Evolutionary conservation across 2,888 invertebrate species (phyloP).

Genomic region (Synanthedon andrenaeformis): DNA sequence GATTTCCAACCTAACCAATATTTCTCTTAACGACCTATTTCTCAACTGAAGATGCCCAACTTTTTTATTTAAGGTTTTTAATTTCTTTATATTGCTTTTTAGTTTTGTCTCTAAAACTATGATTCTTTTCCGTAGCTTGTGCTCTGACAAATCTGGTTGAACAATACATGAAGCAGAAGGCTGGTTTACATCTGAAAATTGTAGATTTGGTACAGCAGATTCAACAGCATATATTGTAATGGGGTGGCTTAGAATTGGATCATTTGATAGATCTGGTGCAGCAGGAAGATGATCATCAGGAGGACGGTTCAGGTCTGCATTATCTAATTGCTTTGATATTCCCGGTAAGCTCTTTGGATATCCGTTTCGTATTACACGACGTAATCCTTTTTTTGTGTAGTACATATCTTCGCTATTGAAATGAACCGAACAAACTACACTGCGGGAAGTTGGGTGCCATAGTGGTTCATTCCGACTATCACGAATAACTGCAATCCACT

Average conservation of each 20-base stretch:
- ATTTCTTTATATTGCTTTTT: constrained; percentile 4
- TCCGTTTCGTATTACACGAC: constrained; percentile 3
- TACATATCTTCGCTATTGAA: constrained; percentile 5
- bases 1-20: not conserved
- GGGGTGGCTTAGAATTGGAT: too few relatives aligned
- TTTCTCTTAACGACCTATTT: constrained; percentile 7
- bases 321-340: constrained; percentile 1
- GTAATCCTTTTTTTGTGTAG: constrained; percentile 5
- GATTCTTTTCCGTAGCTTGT: constrained; percentile 3
- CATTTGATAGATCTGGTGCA: not conserved
- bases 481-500: constrained; percentile 6
- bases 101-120: constrained; percentile 2
- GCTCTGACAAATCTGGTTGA: constrained; percentile 1
- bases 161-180: not conserved
- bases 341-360: constrained; percentile 4
- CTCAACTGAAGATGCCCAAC: constrained; percentile 5
- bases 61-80: constrained; percentile 9
- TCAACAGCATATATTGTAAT: too few relatives aligned
- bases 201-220: too few relatives aligned
- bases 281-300: not conserved
- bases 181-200: too few relatives aligned
- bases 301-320: not conserved
- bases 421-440: constrained; percentile 6
- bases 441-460: constrained; percentile 4
- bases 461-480: constrained; percentile 4